Conservation (phyloP, 2,797 vertebrate species). For the Sebastes oblongus region DNA sequence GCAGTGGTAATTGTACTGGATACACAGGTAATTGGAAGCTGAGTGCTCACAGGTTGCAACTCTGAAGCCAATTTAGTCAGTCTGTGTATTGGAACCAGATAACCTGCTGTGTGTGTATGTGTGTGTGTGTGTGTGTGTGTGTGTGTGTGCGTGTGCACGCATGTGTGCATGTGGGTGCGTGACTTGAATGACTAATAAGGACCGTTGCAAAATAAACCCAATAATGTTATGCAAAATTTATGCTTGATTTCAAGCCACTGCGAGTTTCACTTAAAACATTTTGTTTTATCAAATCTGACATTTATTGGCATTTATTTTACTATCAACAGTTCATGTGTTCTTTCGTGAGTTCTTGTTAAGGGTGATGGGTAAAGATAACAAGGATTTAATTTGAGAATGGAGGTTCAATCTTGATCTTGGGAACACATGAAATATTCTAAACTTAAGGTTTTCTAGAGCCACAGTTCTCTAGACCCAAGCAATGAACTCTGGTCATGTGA, state of each 20-base stretch:
- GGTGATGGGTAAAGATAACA: not conserved
- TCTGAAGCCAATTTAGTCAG: too few relatives aligned
- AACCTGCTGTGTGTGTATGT: slow-evolving; percentile 2
- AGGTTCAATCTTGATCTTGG: not conserved
- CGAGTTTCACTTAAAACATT: slow-evolving; percentile 15
- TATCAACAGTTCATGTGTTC: not conserved
- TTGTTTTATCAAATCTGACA: slow-evolving; percentile 17
- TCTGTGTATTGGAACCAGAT: slow-evolving; percentile 42
- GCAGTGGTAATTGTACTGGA: slow-evolving; percentile 69
- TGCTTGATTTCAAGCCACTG: not conserved
- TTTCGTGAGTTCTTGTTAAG: not conserved
- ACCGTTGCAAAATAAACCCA: slow-evolving; percentile 20
- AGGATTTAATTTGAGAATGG: not conserved
- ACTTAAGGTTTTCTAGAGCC: not conserved
- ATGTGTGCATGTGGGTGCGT: slow-evolving; percentile 17
- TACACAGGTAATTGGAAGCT: slow-evolving; percentile 75
- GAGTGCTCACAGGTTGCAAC: too few relatives aligned
- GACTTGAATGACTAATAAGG: slow-evolving; percentile 17
- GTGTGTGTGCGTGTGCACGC: not conserved
- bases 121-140: slow-evolving; percentile 5
- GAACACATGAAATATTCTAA: not conserved
- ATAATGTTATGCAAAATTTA: slow-evolving; percentile 2
- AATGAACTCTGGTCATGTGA: not conserved
- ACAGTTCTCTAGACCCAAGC: not conserved
- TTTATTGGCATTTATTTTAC: slow-evolving; percentile 1